Evolutionary conservation across 2,797 vertebrate species (phyloP).

Genomic region (Enteromius paludinosus): DNA sequence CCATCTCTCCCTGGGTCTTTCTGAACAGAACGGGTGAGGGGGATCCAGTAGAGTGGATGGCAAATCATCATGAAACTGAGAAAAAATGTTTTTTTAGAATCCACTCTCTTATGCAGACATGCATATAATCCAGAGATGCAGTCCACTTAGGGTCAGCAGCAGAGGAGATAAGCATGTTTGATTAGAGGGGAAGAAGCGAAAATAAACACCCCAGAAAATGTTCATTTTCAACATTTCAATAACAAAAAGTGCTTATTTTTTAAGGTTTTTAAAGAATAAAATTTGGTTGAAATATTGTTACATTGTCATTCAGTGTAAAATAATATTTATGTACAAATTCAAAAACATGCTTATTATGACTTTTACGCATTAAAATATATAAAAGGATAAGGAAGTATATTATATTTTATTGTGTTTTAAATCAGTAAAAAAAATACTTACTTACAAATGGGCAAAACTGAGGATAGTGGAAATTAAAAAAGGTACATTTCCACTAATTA

Average conservation of each 20-base stretch:
- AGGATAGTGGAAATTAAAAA: too few species aligned
- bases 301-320: too few species aligned
- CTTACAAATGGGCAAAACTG: too few species aligned
- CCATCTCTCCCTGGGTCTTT: slow-evolving; percentile 56
- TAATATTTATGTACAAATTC: too few species aligned
- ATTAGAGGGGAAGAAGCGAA: background rate
- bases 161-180: background rate
- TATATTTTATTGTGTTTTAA: too few species aligned
- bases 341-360: too few species aligned
- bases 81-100: slow-evolving; percentile 7
- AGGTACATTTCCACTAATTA: too few species aligned
- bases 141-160: background rate
- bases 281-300: too few species aligned
- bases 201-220: background rate
- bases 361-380: too few species aligned
- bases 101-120: background rate
- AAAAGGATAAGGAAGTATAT: too few species aligned
- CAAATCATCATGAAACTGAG: slow-evolving; percentile 39
- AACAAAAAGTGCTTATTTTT: background rate
- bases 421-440: too few species aligned
- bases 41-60: slow-evolving; percentile 35
- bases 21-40: slow-evolving; percentile 32
- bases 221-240: background rate
- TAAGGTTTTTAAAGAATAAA: too few species aligned
- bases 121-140: background rate